Evolutionary conservation across 1,140 invertebrate genomes (phyloP).

Genomic region (Caenorhabditis elegans): DNA sequence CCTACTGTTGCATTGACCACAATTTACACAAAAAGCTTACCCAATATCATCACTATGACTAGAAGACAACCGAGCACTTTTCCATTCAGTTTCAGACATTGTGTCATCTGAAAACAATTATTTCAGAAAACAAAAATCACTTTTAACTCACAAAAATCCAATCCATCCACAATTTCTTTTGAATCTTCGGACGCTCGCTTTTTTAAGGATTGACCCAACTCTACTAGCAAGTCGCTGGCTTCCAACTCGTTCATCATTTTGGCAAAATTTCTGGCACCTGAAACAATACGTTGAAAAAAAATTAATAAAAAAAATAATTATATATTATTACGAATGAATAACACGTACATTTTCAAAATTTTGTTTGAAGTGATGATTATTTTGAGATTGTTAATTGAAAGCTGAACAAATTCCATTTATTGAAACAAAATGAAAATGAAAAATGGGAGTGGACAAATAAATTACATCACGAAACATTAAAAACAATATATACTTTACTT

Average conservation of each 20-base stretch:
- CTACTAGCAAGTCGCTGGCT: conserved; percentile 6
- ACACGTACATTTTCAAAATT: no score
- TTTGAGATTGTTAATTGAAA: no score
- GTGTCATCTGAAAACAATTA: not conserved
- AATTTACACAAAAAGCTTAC: not conserved
- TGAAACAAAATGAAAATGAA: not conserved
- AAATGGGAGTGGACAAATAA: not conserved
- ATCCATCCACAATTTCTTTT: not conserved
- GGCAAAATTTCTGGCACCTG: not conserved
- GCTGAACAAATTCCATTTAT: not conserved
- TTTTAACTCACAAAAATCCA: not conserved
- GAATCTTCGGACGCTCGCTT: not conserved
- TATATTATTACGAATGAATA: no score
- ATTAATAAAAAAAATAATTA: no score
- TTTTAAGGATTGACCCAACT: not conserved
- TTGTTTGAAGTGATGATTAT: no score
- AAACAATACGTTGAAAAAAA: not conserved
- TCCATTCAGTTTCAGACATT: conserved; percentile 39
- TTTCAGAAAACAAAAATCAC: not conserved
- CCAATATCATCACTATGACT: conserved; percentile 23
- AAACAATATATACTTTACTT: not conserved
- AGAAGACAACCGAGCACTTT: conserved; percentile 33
- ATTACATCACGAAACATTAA: not conserved
- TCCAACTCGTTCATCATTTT: not conserved
- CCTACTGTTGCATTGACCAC: no score